Conservation (phyloP, 2,113 vertebrate genomes). For the Grus americana region DNA sequence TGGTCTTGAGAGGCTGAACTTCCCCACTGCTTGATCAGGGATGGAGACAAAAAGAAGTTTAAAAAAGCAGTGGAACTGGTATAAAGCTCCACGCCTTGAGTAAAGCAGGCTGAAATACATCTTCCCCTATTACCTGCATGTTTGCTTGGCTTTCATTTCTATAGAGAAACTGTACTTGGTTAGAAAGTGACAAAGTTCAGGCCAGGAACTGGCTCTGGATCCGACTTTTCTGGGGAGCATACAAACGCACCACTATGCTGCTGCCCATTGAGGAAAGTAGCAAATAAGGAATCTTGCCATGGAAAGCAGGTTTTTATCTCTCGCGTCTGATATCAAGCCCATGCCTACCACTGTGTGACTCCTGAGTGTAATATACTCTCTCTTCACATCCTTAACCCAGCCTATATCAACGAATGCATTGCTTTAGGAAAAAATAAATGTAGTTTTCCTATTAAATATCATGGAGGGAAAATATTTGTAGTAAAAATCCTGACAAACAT, state of each 20-base stretch:
- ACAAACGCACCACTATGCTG: background rate
- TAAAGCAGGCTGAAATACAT: background rate
- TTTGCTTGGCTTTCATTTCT: background rate
- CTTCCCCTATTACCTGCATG: background rate
- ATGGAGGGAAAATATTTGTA: background rate
- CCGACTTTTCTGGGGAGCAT: background rate
- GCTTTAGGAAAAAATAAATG: background rate
- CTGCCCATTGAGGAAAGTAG: background rate
- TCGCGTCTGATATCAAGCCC: background rate
- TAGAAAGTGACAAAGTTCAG: background rate
- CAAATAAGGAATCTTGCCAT: background rate
- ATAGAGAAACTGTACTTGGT: background rate
- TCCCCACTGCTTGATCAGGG: background rate
- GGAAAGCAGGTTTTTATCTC: background rate
- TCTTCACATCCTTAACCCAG: background rate
- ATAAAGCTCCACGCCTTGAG: background rate
- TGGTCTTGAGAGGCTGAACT: background rate
- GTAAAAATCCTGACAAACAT: background rate
- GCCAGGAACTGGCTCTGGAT: background rate
- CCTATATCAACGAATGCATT: background rate
- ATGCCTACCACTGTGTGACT: background rate
- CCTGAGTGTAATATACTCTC: background rate
- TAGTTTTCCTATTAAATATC: background rate
- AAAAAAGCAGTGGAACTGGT: background rate
- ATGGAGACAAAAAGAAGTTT: background rate